A percentile compares a stretch with the other conserved stretches of the same genome.
phyloP scores from a whole-genome alignment of 2,888 invertebrate genomes.

The Drosophila ochracea region DNA sequence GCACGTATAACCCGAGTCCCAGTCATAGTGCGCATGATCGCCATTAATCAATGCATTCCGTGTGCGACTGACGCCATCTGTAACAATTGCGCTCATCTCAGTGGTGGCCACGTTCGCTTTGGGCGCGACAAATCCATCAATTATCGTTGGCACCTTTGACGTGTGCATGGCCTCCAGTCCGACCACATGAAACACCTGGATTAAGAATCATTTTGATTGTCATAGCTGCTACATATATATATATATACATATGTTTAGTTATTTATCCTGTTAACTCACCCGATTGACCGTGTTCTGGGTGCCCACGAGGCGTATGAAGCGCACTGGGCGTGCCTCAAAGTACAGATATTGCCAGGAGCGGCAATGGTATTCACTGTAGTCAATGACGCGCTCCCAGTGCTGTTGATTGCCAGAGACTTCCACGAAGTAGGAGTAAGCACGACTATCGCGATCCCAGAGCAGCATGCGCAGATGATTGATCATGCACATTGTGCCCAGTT shows the following conservation, averaged over 20 bases:
- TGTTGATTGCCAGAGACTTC: slow-evolving; percentile 97
- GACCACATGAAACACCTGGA: slow-evolving; percentile 94
- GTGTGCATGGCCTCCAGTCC: slow-evolving; percentile 96
- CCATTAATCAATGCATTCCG: slow-evolving; percentile 98
- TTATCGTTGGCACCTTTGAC: slow-evolving; percentile 90
- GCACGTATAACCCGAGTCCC: slow-evolving; percentile 99
- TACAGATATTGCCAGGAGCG: slow-evolving; percentile 98
- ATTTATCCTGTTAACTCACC: slow-evolving; percentile 85
- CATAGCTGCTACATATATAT: no score
- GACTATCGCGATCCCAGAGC: slow-evolving; percentile 96
- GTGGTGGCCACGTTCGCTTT: slow-evolving; percentile 96
- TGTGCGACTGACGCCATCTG: slow-evolving; percentile 97
- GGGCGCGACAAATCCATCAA: slow-evolving; percentile 92
- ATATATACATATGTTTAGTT: not conserved
- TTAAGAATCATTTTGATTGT: not conserved
- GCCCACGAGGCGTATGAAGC: slow-evolving; percentile 93
- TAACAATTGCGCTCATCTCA: slow-evolving; percentile 95
- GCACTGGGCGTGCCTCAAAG: slow-evolving; percentile 95
- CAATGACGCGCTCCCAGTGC: slow-evolving; percentile 97
- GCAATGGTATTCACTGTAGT: slow-evolving; percentile 96
- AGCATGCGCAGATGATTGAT: slow-evolving; percentile 97
- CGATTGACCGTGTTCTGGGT: slow-evolving; percentile 98
- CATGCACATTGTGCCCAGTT: slow-evolving; percentile 93
- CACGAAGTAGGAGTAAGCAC: slow-evolving; percentile 86
- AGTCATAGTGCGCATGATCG: slow-evolving; percentile 97